phyloP scores from a whole-genome alignment of 2,888 invertebrate species.

The Pseudolycoriella hygida region DNA sequence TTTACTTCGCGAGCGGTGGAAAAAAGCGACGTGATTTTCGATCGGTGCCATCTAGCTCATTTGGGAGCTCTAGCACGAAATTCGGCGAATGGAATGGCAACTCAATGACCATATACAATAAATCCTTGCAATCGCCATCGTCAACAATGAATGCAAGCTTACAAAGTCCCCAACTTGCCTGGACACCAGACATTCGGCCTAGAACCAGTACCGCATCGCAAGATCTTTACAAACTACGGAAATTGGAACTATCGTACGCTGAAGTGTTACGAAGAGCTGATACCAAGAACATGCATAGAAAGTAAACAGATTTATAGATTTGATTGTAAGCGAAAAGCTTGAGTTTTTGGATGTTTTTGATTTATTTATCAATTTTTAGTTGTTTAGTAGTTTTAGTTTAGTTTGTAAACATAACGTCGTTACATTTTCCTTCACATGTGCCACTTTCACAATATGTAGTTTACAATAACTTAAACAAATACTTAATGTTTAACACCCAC shows the following conservation, averaged over 20 bases:
- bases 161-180: conserved; percentile 21
- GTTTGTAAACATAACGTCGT: too few species aligned
- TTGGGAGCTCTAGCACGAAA: background rate
- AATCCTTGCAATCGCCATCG: conserved; percentile 35
- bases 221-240: conserved; percentile 63
- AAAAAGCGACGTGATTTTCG: conserved; percentile 2
- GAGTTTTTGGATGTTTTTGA: too few species aligned
- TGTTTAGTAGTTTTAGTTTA: too few species aligned
- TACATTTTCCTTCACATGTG: too few species aligned
- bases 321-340: too few species aligned
- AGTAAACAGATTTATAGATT: too few species aligned
- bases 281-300: too few species aligned
- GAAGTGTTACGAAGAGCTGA: conserved; percentile 55
- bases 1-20: conserved; percentile 18
- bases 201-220: conserved; percentile 60
- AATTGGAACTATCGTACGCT: conserved; percentile 69
- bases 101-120: conserved; percentile 50
- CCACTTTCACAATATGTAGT: too few species aligned
- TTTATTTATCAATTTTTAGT: too few species aligned
- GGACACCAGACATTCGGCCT: conserved; percentile 28
- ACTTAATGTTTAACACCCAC: too few species aligned
- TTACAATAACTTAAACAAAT: too few species aligned
- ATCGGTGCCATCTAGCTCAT: background rate
- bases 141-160: conserved; percentile 33
- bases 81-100: conserved; percentile 46